Percentiles rank a stretch among this genome's conserved stretches.
These are phyloP conservation scores for Uloborus plumipes DNA, from an alignment of 2,888 invertebrate species.

Conservation along the genomic window DNA sequence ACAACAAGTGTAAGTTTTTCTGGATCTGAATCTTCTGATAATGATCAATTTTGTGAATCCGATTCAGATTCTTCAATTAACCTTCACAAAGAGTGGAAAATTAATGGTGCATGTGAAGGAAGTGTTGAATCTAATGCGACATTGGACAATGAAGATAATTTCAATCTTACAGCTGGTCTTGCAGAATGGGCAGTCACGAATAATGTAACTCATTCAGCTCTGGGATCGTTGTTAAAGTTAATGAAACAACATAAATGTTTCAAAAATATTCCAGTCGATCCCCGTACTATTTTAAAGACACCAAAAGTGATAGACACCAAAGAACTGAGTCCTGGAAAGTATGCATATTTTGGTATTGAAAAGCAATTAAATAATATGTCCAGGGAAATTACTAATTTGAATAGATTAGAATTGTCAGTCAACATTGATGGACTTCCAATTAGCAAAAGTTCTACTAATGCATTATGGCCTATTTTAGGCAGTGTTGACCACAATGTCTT, in stretches of 20 bases:
- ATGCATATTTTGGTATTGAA: not conserved
- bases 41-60: not conserved
- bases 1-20: too few relatives aligned
- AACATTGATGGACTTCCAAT: not conserved
- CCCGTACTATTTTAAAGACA: not conserved
- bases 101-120: not conserved
- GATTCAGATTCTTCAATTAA: too few relatives aligned
- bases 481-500: not conserved
- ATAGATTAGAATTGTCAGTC: not conserved
- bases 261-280: too few relatives aligned
- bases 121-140: too few relatives aligned
- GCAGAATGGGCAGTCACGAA: too few relatives aligned
- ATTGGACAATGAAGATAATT: too few relatives aligned
- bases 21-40: too few relatives aligned
- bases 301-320: not conserved
- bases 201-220: too few relatives aligned
- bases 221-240: too few relatives aligned
- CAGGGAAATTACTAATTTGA: not conserved
- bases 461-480: conserved; percentile 1
- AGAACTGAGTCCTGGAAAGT: not conserved
- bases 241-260: too few relatives aligned
- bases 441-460: not conserved
- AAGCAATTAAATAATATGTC: not conserved
- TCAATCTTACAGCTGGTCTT: too few relatives aligned
- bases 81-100: not conserved